Evolutionary conservation across 2,888 invertebrate species (phyloP).

Genomic region (Oscheius onirici): DNA sequence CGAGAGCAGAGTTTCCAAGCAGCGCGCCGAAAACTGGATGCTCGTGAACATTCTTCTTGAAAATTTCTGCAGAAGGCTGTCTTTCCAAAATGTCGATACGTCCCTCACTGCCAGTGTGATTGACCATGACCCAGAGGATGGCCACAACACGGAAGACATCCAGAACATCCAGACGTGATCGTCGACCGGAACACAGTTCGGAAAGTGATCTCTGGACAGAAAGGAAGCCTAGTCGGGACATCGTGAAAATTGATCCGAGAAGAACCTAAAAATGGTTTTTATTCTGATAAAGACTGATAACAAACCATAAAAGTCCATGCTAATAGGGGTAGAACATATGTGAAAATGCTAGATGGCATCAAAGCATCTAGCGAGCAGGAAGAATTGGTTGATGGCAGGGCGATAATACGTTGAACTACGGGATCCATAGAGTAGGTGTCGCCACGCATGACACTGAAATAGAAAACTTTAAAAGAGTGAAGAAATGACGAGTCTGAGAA

Average conservation of each 20-base stretch:
- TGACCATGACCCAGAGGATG: constrained; percentile 69
- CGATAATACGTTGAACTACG: constrained; percentile 4
- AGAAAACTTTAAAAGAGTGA: neutral
- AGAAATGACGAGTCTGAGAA: neutral
- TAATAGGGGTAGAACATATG: constrained; percentile 9
- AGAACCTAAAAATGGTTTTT: constrained; percentile 36
- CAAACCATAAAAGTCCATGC: constrained; percentile 7
- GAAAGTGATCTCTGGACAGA: constrained; percentile 43
- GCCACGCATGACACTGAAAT: constrained; percentile 19
- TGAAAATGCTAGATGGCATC: neutral
- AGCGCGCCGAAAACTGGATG: constrained; percentile 68
- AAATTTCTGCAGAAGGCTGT: constrained; percentile 58
- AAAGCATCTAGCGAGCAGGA: constrained; percentile 21
- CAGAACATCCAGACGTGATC: constrained; percentile 55
- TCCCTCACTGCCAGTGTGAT: constrained; percentile 68
- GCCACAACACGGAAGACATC: constrained; percentile 64
- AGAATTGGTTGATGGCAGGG: constrained; percentile 18
- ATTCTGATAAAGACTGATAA: neutral
- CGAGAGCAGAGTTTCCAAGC: constrained; percentile 69
- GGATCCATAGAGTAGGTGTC: constrained; percentile 21
- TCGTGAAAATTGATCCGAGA: constrained; percentile 36
- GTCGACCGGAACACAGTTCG: constrained; percentile 49
- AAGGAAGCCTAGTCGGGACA: constrained; percentile 36
- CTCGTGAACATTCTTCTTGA: constrained; percentile 65
- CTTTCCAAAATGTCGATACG: constrained; percentile 66